Conservation (phyloP, 1,140 invertebrate species). For the Zaprionus capensis region DNA sequence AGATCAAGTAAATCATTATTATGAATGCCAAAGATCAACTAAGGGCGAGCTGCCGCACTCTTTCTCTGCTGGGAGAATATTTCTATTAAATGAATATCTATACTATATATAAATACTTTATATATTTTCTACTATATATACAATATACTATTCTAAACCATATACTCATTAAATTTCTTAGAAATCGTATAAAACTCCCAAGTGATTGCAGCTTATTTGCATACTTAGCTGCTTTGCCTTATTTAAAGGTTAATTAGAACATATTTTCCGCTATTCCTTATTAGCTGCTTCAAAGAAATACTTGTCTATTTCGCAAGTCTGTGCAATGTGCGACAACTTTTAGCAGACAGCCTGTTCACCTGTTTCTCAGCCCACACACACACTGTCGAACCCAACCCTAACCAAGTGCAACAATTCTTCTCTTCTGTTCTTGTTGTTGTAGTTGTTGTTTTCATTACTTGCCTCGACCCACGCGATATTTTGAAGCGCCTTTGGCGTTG, state of each 20-base stretch:
- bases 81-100: neutral
- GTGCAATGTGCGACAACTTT: neutral
- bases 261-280: neutral
- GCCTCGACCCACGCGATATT: conserved; percentile 16
- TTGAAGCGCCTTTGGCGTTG: conserved; percentile 13
- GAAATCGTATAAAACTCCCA: neutral
- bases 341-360: conserved; percentile 20
- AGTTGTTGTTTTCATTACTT: conserved; percentile 17
- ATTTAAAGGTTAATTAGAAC: neutral
- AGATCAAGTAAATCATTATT: neutral
- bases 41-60: neutral
- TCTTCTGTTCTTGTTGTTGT: neutral
- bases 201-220: neutral
- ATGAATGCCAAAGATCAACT: neutral
- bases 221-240: neutral
- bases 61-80: neutral
- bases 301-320: conserved; percentile 1
- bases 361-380: conserved; percentile 19
- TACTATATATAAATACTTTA: too few species aligned
- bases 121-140: neutral
- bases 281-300: neutral
- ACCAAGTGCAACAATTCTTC: conserved; percentile 23
- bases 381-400: neutral
- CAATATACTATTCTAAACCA: too few species aligned
- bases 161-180: neutral